Evolutionary conservation across 2,888 invertebrate species (phyloP).

Genomic region (Teinopalpus imperialis): DNA sequence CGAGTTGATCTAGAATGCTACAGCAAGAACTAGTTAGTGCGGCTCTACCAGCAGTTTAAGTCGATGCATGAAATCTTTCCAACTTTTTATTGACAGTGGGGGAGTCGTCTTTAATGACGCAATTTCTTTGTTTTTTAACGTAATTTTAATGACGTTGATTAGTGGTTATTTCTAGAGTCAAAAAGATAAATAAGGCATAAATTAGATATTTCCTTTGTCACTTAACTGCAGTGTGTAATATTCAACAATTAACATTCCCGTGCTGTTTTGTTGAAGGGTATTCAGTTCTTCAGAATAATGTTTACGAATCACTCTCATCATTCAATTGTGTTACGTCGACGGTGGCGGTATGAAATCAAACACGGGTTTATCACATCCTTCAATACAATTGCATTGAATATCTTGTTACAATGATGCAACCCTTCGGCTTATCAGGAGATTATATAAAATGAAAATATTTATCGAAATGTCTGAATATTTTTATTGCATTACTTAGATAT

Average conservation of each 20-base stretch:
- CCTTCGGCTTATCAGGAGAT: constrained; percentile 9
- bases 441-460: constrained; percentile 13
- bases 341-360: constrained; percentile 13
- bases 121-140: too few species aligned
- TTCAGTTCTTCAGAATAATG: constrained; percentile 11
- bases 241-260: constrained; percentile 16
- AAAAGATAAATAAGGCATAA: too few species aligned
- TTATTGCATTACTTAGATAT: constrained; percentile 4
- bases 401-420: constrained; percentile 6
- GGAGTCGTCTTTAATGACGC: too few species aligned
- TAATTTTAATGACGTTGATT: too few species aligned
- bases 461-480: constrained; percentile 6
- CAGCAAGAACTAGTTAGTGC: too few species aligned
- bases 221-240: not conserved
- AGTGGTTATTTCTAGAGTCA: too few species aligned
- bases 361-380: constrained; percentile 14
- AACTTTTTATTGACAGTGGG: too few species aligned
- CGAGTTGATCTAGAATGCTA: too few species aligned
- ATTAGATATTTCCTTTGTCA: constrained; percentile 7
- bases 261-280: constrained; percentile 5
- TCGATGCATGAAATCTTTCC: too few species aligned
- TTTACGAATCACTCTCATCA: constrained; percentile 6
- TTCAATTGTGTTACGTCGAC: constrained; percentile 14
- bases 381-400: constrained; percentile 11
- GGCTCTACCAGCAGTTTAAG: too few species aligned